phyloP scores from a whole-genome alignment of 2,113 vertebrate genomes.

The Arvicanthis niloticus region DNA sequence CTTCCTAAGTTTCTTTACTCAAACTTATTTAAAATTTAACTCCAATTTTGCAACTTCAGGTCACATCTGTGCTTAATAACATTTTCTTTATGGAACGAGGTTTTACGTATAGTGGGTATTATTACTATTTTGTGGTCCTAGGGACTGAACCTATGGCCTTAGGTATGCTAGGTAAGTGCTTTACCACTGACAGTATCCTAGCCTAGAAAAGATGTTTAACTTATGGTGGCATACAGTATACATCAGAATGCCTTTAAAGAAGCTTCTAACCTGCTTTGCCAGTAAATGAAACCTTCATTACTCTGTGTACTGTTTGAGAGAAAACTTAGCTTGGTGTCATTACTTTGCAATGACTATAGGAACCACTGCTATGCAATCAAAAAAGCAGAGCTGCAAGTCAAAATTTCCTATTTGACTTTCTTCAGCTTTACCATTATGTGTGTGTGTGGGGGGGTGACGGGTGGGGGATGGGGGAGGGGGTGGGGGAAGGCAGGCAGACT shows the following conservation, averaged over 20 bases:
- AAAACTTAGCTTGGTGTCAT: constrained; percentile 7
- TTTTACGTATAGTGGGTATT: not conserved
- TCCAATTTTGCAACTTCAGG: not conserved
- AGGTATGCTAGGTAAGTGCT: not conserved
- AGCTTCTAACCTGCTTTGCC: constrained; percentile 17
- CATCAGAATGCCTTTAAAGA: constrained; percentile 18
- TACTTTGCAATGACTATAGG: not conserved
- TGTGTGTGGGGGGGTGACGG: too few relatives aligned
- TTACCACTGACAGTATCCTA: not conserved
- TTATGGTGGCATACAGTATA: not conserved
- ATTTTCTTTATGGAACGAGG: constrained; percentile 13
- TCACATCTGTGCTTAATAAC: constrained; percentile 8
- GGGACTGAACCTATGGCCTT: not conserved
- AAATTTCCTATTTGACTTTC: constrained; percentile 50
- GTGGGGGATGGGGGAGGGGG: not conserved
- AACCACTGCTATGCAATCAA: not conserved
- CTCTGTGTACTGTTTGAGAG: constrained; percentile 13
- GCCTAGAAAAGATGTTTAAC: constrained; percentile 1
- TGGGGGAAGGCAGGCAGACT: not conserved
- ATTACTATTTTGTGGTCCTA: not conserved
- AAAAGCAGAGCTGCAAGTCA: constrained; percentile 27
- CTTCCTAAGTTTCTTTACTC: constrained; percentile 38
- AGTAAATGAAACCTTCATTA: constrained; percentile 34
- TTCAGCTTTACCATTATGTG: constrained; percentile 22
- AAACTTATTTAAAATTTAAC: constrained; percentile 24